phyloP scores from a whole-genome alignment of 2,797 vertebrate genomes.

The Mareca penelope region DNA sequence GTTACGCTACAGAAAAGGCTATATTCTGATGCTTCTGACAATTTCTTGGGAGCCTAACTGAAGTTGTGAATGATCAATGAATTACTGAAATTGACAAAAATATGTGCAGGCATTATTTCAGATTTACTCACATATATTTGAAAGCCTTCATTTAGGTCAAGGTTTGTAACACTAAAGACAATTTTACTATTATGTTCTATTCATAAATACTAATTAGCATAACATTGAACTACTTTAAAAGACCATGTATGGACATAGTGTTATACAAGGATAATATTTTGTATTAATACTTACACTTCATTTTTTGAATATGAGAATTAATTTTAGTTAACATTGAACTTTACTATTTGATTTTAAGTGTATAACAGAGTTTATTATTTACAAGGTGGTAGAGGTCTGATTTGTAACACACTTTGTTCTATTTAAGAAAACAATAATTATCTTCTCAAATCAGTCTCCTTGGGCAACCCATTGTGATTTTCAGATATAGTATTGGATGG shows the following conservation, averaged over 20 bases:
- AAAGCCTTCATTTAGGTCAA: neutral
- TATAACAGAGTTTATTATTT: neutral
- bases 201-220: neutral
- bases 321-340: neutral
- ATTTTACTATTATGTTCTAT: neutral
- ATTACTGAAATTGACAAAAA: neutral
- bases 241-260: neutral
- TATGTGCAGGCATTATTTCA: neutral
- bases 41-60: neutral
- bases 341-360: neutral
- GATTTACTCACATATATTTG: neutral
- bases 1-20: neutral
- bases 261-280: neutral
- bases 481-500: neutral
- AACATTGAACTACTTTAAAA: neutral
- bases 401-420: neutral
- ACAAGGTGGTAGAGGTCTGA: neutral
- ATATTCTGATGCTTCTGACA: neutral
- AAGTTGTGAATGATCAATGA: neutral
- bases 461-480: neutral
- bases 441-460: neutral
- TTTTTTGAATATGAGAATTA: neutral
- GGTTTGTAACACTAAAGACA: neutral
- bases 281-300: neutral
- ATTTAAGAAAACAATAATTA: neutral